Evolutionary conservation across 2,888 invertebrate genomes (phyloP).

Genomic region (Calliphora vomitoria): DNA sequence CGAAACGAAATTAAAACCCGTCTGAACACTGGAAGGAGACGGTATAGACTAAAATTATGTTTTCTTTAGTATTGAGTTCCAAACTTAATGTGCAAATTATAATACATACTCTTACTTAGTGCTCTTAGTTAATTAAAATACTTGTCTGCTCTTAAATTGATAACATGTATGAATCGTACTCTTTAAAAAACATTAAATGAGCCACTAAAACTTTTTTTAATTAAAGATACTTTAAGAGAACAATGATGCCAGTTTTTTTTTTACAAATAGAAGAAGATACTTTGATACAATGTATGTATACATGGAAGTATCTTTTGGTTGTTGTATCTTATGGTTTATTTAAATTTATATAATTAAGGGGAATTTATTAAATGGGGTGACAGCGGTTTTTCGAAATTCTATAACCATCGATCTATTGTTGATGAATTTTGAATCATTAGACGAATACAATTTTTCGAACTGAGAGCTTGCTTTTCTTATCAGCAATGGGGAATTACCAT

Average conservation of each 20-base stretch:
- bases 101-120: no score
- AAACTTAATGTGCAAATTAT: not conserved
- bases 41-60: constrained; percentile 34
- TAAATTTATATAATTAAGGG: not conserved
- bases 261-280: not conserved
- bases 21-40: constrained; percentile 5
- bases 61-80: constrained; percentile 10
- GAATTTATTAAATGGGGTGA: not conserved
- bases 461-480: not conserved
- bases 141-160: not conserved
- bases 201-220: not conserved
- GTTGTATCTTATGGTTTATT: not conserved
- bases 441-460: not conserved
- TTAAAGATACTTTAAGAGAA: not conserved
- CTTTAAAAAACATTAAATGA: not conserved
- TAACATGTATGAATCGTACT: not conserved
- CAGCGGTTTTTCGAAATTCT: not conserved
- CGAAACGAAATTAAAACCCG: not conserved
- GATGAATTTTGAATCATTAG: not conserved
- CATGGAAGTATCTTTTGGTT: not conserved
- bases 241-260: not conserved
- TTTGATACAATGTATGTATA: not conserved
- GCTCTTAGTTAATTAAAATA: not conserved
- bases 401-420: not conserved
- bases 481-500: constrained; percentile 2